Base-by-base conservation (phyloP, 2,113 vertebrate genomes). In the Blennius ocellaris region DNA sequence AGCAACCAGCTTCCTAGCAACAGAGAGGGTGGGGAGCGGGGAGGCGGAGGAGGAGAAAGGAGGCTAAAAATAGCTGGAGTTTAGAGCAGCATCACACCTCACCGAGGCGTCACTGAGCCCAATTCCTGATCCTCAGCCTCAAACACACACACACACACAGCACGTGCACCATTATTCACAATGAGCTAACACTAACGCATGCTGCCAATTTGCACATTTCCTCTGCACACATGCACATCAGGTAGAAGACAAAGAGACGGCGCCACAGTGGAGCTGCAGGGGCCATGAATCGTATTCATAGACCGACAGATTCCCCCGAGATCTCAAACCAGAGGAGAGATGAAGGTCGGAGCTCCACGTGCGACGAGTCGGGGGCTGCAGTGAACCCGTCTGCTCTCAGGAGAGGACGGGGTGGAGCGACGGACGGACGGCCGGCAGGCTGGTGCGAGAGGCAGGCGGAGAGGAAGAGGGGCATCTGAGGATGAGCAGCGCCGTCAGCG, bases 1-100 rank as follows among this genome's bases (percentile, higher is more conserved):
- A 83, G 74, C 87, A 84, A 59, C 21, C 52, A 67, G 83, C 80
- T 70, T 89, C 89, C 85, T 89, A 92, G 92, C 89, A 93, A 93
- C 85, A 48, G 15, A 66, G 38, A 43, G 37, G 39, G 36, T n/a
- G 36, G 37, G 1, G 50, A 60, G n/a, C 65, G 73, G 49, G 67
- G 50, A 10, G 30, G 64, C 48, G 53, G 55, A 58, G 65, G 58
- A 73, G 69, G 74, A 79, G 79, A 67, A 68, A 51, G 54, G 51
- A 63, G 40, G 69, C 76, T 85, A 92, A 88, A 92, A 92, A 93
- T 92, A 93, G 90, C 68, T 38, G 6, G 16, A 72, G 76, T 80
- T 84, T 79, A 80, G 73, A 86, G 82, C 86, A 81, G 80, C 73
- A 88, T 91, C 87, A 81, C 88, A 88, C 84, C 76, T 87, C 78